A percentile compares a stretch with the other conserved stretches of the same genome.
Evolutionary conservation across 2,888 invertebrate genomes (phyloP).

Genomic region (Ectemnius lituratus): DNA sequence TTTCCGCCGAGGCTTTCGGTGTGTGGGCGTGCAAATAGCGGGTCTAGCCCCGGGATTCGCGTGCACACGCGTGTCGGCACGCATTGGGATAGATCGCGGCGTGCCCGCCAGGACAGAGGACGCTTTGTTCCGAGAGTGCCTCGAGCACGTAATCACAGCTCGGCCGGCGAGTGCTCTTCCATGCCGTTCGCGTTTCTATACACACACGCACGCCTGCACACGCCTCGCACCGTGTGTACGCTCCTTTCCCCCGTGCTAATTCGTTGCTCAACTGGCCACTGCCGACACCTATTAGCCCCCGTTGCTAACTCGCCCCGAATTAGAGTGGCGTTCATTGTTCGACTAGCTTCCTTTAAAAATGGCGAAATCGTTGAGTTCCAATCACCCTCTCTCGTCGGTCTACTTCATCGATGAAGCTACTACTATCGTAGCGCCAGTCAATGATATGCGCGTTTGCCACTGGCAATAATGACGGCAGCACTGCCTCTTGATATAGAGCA

Average conservation of each 20-base stretch:
- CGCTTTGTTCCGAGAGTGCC: constrained; percentile 73
- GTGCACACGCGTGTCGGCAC: constrained; percentile 30
- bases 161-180: constrained; percentile 58
- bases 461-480: too few relatives aligned
- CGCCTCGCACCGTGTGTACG: not conserved
- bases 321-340: too few relatives aligned
- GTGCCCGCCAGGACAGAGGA: constrained; percentile 65
- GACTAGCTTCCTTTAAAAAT: too few relatives aligned
- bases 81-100: constrained; percentile 70
- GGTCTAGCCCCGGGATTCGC: constrained; percentile 13
- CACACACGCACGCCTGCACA: not conserved
- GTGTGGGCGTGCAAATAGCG: constrained; percentile 6
- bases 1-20: not conserved
- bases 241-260: constrained; percentile 5
- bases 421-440: too few relatives aligned
- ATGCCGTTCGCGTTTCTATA: constrained; percentile 41
- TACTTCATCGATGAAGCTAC: too few relatives aligned
- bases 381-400: too few relatives aligned
- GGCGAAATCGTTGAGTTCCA: too few relatives aligned
- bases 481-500: too few relatives aligned
- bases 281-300: constrained; percentile 18
- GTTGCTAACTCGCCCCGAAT: too few relatives aligned
- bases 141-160: constrained; percentile 68
- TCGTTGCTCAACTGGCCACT: constrained; percentile 6
- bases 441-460: too few relatives aligned